Conservation (phyloP, 2,797 vertebrate genomes). For the Thunnus albacares region DNA sequence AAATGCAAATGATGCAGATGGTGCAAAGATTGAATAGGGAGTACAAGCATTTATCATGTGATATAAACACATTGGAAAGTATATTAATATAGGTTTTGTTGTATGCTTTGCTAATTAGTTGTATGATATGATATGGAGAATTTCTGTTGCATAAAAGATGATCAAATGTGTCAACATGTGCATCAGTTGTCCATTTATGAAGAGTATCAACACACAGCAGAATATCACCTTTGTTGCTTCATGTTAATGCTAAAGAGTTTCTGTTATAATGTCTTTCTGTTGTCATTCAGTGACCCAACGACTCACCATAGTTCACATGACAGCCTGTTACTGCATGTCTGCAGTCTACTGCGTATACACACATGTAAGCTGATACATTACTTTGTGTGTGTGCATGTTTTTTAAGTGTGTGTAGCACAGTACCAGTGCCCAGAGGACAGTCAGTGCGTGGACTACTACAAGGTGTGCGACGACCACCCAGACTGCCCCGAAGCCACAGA, state of each 20-base stretch:
- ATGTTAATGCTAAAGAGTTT: neutral
- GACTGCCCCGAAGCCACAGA: constrained; percentile 90
- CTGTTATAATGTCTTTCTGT: neutral
- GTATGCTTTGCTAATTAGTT: no score
- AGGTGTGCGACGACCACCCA: constrained; percentile 88
- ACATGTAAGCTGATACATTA: neutral
- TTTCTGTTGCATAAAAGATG: neutral
- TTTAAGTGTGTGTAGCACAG: constrained; percentile 90
- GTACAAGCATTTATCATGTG: neutral
- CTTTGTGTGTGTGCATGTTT: constrained; percentile 23
- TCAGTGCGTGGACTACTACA: constrained; percentile 90
- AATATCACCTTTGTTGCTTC: no score
- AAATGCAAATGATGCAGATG: no score
- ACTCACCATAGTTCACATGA: no score
- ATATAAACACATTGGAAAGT: neutral
- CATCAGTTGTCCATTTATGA: neutral
- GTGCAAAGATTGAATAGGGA: no score
- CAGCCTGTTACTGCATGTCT: no score
- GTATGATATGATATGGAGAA: neutral
- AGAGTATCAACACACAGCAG: neutral
- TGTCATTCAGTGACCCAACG: no score
- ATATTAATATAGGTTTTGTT: no score
- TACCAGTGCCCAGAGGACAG: constrained; percentile 91
- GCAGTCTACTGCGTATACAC: neutral
- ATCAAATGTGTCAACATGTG: neutral